A percentile compares a stretch with the other conserved stretches of the same genome.
Evolutionary conservation across 2,797 vertebrate species (phyloP).

Genomic region (Menidia menidia): DNA sequence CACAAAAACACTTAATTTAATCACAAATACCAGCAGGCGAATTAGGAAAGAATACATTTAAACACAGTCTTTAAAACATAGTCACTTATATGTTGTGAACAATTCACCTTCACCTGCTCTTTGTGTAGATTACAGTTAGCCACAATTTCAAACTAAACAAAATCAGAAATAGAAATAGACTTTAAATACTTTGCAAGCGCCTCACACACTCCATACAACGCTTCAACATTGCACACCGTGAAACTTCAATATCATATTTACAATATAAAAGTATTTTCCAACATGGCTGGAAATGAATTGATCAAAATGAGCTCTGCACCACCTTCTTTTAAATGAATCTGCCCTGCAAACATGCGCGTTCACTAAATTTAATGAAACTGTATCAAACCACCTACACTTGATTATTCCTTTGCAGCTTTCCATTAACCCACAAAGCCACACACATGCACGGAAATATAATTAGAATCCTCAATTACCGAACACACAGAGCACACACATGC

Average conservation of each 20-base stretch:
- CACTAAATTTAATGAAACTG: slow-evolving; percentile 25
- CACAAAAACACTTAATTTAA: too few relatives aligned
- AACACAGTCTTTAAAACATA: not conserved
- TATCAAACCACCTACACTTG: slow-evolving; percentile 22
- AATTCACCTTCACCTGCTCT: not conserved
- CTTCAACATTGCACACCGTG: not conserved
- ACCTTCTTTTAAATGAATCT: not conserved
- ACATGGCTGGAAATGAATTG: not conserved
- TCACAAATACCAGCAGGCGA: too few relatives aligned
- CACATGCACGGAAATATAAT: slow-evolving; percentile 15
- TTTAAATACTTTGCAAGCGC: too few relatives aligned
- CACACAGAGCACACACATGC: not conserved
- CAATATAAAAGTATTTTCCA: not conserved
- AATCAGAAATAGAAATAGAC: not conserved
- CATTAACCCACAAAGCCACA: slow-evolving; percentile 29
- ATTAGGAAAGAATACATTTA: too few relatives aligned
- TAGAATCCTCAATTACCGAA: slow-evolving; percentile 40
- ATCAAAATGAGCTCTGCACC: not conserved
- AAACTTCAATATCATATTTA: not conserved
- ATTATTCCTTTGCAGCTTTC: slow-evolving; percentile 11
- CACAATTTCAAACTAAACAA: not conserved
- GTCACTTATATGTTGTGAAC: not conserved
- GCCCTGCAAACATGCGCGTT: not conserved
- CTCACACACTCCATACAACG: too few relatives aligned
- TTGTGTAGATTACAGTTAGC: not conserved